These are phyloP conservation scores for Phrynocephalus forsythii DNA, from an alignment of 2,797 vertebrate species.

Conservation along the genomic window DNA sequence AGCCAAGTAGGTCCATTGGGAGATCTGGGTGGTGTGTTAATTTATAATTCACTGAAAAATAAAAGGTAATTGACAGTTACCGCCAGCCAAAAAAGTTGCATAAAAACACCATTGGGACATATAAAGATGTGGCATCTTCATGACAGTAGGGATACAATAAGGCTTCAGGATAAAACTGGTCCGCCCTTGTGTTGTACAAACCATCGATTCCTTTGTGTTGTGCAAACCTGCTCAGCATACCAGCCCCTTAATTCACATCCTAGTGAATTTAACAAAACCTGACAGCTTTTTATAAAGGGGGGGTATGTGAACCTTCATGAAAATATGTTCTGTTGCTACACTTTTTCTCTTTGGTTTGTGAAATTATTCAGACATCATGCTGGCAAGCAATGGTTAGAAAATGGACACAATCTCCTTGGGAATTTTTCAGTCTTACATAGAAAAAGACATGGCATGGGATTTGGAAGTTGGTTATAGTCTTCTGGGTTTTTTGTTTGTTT, in stretches of 20 bases:
- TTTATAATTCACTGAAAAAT: background rate
- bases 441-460: background rate
- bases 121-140: slow-evolving; percentile 9
- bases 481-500: background rate
- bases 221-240: background rate
- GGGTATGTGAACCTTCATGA: background rate
- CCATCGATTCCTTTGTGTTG: background rate
- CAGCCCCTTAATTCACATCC: background rate
- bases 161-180: background rate
- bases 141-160: background rate
- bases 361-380: background rate
- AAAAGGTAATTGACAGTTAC: slow-evolving; percentile 26
- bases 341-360: background rate
- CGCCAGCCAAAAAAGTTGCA: background rate
- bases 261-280: background rate
- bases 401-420: background rate
- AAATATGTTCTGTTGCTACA: background rate
- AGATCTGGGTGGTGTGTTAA: background rate
- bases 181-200: background rate
- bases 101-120: background rate
- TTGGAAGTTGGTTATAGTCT: background rate
- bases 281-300: background rate
- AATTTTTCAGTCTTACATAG: background rate
- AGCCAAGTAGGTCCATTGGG: slow-evolving; percentile 42
- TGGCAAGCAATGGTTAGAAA: background rate